Conservation (phyloP, 1,140 invertebrate genomes). For the Oscheius sp. region DNA sequence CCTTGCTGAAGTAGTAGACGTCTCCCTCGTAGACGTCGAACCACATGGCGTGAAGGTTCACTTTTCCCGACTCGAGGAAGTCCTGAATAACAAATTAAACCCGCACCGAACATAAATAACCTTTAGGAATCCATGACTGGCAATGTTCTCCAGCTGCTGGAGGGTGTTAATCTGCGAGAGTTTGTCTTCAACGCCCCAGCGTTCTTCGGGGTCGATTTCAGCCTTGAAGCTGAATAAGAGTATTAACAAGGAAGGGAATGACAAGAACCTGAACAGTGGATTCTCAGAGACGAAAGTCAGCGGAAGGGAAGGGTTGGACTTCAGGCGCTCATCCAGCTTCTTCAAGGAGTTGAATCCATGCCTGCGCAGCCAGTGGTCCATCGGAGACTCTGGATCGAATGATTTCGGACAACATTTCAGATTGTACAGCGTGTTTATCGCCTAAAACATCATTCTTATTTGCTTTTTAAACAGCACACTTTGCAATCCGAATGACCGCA, state of each 20-base stretch:
- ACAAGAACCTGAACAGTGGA: conserved; percentile 47
- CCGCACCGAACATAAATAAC: background rate
- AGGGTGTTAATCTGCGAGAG: conserved; percentile 88
- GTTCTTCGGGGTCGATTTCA: conserved; percentile 87
- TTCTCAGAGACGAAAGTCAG: conserved; percentile 53
- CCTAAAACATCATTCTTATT: conserved; percentile 57
- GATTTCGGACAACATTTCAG: conserved; percentile 74
- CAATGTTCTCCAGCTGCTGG: conserved; percentile 88
- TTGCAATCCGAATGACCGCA: conserved; percentile 97
- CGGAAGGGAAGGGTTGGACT: conserved; percentile 33
- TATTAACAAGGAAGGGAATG: background rate
- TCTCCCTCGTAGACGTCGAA: conserved; percentile 82
- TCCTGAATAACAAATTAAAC: conserved; percentile 66
- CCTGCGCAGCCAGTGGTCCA: conserved; percentile 84
- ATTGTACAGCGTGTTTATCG: conserved; percentile 86
- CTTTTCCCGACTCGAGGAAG: conserved; percentile 74
- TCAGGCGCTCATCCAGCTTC: conserved; percentile 76
- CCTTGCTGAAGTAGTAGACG: conserved; percentile 37
- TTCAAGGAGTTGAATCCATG: conserved; percentile 78
- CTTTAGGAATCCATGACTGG: conserved; percentile 82
- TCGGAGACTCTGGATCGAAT: conserved; percentile 78
- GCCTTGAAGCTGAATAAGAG: conserved; percentile 76
- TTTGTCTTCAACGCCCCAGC: conserved; percentile 84
- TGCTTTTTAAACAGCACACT: conserved; percentile 41
- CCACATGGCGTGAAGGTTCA: conserved; percentile 88